phyloP scores from a whole-genome alignment of 1,140 invertebrate genomes.

The Drosophila pandora region DNA sequence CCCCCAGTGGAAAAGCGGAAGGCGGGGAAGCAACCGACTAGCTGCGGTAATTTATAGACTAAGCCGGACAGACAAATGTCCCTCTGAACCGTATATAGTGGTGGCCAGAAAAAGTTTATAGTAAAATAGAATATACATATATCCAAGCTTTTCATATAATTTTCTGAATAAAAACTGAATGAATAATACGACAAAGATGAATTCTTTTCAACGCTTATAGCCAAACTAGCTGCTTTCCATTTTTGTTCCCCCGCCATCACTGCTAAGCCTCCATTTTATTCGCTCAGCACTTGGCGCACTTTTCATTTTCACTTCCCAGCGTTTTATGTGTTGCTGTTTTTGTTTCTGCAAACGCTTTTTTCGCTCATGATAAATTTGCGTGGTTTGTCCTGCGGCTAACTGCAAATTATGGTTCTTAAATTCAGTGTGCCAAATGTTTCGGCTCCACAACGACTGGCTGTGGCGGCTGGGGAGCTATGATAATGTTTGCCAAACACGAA shows the following conservation, averaged over 20 bases:
- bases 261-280: slow-evolving; percentile 13
- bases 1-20: slow-evolving; percentile 26
- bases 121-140: too few relatives aligned
- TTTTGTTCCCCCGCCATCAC: slow-evolving; percentile 13
- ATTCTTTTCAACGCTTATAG: not conserved
- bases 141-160: too few relatives aligned
- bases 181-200: not conserved
- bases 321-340: slow-evolving; percentile 62
- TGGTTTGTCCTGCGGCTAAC: slow-evolving; percentile 74
- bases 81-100: slow-evolving; percentile 31
- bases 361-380: slow-evolving; percentile 78
- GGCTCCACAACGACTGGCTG: slow-evolving; percentile 16
- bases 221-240: slow-evolving; percentile 2
- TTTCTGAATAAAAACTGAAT: too few relatives aligned
- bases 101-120: not conserved
- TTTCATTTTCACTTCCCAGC: slow-evolving; percentile 74
- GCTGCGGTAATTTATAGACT: slow-evolving; percentile 75
- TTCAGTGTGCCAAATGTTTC: slow-evolving; percentile 57
- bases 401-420: slow-evolving; percentile 79
- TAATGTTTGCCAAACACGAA: slow-evolving; percentile 78
- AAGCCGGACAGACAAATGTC: slow-evolving; percentile 42
- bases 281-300: slow-evolving; percentile 32
- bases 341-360: slow-evolving; percentile 32
- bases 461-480: slow-evolving; percentile 26
- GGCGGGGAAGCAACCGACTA: slow-evolving; percentile 45